These are phyloP conservation scores for Crotalus viridis DNA, from an alignment of 2,113 vertebrate genomes.

Conservation along the genomic window DNA sequence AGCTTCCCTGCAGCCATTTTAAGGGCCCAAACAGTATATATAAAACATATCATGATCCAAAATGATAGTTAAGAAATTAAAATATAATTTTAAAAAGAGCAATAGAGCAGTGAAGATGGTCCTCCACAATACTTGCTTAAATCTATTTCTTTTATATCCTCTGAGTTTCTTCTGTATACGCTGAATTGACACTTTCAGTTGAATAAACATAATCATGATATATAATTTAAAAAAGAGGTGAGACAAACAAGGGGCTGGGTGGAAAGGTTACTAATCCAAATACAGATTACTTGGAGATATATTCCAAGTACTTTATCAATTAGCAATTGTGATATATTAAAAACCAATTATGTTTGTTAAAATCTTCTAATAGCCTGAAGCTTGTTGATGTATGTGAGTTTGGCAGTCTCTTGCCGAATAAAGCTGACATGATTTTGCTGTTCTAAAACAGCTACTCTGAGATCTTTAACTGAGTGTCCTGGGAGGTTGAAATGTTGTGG, in stretches of 20 bases:
- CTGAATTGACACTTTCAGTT: background rate
- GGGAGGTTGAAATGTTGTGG: background rate
- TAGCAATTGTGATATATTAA: background rate
- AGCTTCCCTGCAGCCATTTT: too few species aligned
- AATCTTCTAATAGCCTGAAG: background rate
- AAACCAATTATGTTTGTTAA: background rate
- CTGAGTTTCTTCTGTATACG: background rate
- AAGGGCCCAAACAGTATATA: background rate
- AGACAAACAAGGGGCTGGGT: background rate
- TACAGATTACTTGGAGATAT: background rate
- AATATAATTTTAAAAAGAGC: background rate
- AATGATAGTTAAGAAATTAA: background rate
- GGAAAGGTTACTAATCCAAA: background rate
- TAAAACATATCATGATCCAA: background rate
- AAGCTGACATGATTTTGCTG: background rate
- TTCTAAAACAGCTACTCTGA: background rate
- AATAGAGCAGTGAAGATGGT: background rate
- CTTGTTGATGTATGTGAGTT: background rate
- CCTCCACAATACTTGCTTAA: background rate
- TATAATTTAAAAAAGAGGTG: background rate
- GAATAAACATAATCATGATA: background rate
- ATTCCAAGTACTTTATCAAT: background rate
- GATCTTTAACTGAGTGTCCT: background rate
- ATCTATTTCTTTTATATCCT: background rate
- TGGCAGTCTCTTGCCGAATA: background rate